Percentiles rank a stretch among this genome's conserved stretches.
phyloP scores from a whole-genome alignment of 2,888 invertebrate species.

The Calephelis perditalis region DNA sequence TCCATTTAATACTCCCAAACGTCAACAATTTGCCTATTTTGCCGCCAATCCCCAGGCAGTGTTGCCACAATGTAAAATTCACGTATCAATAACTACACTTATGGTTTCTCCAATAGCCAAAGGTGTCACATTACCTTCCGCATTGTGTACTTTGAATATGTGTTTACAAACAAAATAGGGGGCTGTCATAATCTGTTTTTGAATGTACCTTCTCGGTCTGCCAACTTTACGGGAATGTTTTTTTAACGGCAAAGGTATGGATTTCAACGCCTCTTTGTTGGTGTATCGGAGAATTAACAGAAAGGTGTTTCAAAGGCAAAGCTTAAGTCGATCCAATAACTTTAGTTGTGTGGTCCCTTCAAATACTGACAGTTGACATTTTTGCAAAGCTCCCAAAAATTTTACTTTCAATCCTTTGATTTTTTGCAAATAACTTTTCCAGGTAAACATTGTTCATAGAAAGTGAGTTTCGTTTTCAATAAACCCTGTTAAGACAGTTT shows the following conservation, averaged over 20 bases:
- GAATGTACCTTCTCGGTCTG: constrained; percentile 64
- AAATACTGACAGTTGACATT: constrained; percentile 53
- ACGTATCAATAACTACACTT: constrained; percentile 63
- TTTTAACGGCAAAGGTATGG: constrained; percentile 62
- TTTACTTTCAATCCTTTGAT: constrained; percentile 50
- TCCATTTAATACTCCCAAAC: constrained; percentile 46
- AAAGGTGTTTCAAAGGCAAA: constrained; percentile 63
- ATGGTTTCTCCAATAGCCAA: constrained; percentile 59
- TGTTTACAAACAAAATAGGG: constrained; percentile 78
- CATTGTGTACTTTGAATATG: constrained; percentile 52
- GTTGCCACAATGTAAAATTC: constrained; percentile 55
- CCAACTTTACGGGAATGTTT: constrained; percentile 55
- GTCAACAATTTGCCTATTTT: constrained; percentile 71
- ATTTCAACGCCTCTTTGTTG: constrained; percentile 74
- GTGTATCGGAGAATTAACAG: constrained; percentile 56
- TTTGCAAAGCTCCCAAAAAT: constrained; percentile 44
- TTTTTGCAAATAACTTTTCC: constrained; percentile 14
- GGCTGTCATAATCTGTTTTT: constrained; percentile 76
- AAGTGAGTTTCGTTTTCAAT: constrained; percentile 10
- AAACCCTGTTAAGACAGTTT: neutral
- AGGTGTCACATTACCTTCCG: constrained; percentile 70
- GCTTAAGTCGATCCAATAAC: constrained; percentile 51
- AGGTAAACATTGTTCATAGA: constrained; percentile 11
- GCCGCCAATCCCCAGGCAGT: constrained; percentile 50
- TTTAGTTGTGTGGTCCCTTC: constrained; percentile 59